These are phyloP conservation scores for Oryzias sinensis DNA, from an alignment of 2,797 vertebrate species.

Conservation along the genomic window DNA sequence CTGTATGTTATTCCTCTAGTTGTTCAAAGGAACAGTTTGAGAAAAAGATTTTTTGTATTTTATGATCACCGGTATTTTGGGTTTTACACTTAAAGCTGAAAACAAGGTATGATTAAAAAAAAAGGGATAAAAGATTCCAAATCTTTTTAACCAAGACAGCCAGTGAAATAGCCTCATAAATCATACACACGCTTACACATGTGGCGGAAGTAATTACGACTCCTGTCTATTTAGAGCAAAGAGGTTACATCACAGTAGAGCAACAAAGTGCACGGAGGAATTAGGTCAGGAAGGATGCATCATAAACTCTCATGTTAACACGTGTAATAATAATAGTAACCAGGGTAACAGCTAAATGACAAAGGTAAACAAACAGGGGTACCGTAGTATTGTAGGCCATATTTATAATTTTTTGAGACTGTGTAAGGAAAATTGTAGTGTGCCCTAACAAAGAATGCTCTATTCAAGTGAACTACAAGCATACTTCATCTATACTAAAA, in stretches of 20 bases:
- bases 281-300: slow-evolving; percentile 9
- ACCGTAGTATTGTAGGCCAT: too few relatives aligned
- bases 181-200: background rate
- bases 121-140: background rate
- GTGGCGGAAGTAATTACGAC: background rate
- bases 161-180: background rate
- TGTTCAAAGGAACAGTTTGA: background rate
- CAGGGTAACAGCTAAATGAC: background rate
- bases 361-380: background rate
- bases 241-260: background rate
- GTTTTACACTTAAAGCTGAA: background rate
- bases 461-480: too few relatives aligned
- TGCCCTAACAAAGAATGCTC: too few relatives aligned
- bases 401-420: too few relatives aligned
- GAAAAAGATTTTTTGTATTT: background rate
- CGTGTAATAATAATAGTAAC: background rate
- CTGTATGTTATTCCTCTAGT: background rate
- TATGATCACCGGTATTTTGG: background rate
- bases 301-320: slow-evolving; percentile 4
- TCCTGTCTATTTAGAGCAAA: background rate
- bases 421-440: too few relatives aligned
- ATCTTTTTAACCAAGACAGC: background rate
- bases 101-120: too few relatives aligned
- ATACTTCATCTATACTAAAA: too few relatives aligned
- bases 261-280: background rate